Evolutionary conservation across 2,888 invertebrate genomes (phyloP), one percentile per base, ranked within the genome.

Genomic region (Drosophila seclusa): DNA sequence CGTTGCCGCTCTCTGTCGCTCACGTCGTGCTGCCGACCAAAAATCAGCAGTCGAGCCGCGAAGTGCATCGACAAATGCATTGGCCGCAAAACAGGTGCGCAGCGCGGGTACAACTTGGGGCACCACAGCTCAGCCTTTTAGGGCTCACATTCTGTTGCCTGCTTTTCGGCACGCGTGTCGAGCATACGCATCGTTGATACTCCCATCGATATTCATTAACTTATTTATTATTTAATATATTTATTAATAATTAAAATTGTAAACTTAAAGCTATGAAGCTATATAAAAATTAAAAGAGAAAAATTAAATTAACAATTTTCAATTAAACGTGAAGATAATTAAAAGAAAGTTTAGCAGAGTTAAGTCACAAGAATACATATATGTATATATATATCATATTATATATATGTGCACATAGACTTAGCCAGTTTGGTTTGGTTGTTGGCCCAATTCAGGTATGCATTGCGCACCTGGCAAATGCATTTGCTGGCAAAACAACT

Each of bases 401-500:
- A 32, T 32, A 31, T 31, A 36, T 36, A 7, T 36, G 36, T 36
- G 16, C 16, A 42, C 18, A 18, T 8, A 18, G 38, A 10, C 38
- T 38, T 38, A 8, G 38, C 38, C 40, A 40, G 10, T n/a, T 50
- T 50, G 11, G 7, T 16, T 29, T 49, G 10, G n/a, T 11, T 29
- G 29, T 18, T n/a, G 50, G 55, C 55, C 29, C 40, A 40, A 57
- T 24, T 16, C n/a, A 8, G n/a, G 21, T 27, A 27, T 6, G 16
- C n/a, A 49, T 16, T 73, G 59, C 87, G 87, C 70, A 58, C 87
- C 87, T 90, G 87, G 54, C 32, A 90, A 91, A 89, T 83, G 91
- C 91, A 91, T 89, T 87, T 76, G 72, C 67, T 76, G 68, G 72
- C 80, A 89, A 90, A 89, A 77, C 69, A 87, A 90, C 80, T 82